Conservation (phyloP, 2,797 vertebrate species). For the Eleutherodactylus coqui region DNA sequence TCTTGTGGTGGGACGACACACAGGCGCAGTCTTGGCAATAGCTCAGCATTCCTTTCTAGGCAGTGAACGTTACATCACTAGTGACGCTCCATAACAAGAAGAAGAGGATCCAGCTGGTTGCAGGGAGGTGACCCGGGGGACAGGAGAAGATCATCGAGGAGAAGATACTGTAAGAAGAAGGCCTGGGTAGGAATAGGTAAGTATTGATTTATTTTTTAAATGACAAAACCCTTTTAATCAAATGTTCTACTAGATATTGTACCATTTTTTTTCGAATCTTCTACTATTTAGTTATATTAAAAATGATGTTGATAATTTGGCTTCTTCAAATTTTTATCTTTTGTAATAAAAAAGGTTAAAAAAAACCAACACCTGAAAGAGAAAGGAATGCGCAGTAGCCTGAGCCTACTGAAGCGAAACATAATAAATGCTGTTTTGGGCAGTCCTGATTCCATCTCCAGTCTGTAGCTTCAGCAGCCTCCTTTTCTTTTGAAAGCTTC, state of each 20-base stretch:
- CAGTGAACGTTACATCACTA: too few species aligned
- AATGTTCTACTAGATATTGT: neutral
- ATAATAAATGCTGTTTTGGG: constrained; percentile 26
- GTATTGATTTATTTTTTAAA: too few species aligned
- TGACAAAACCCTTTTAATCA: too few species aligned
- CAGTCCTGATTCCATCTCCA: neutral
- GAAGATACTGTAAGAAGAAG: too few species aligned
- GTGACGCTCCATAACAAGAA: too few species aligned
- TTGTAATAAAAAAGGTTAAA: constrained; percentile 36
- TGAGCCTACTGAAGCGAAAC: constrained; percentile 31
- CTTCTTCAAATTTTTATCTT: constrained; percentile 51
- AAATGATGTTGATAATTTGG: constrained; percentile 49
- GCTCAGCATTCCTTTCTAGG: too few species aligned
- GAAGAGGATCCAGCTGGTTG: too few species aligned
- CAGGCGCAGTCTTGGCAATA: too few species aligned
- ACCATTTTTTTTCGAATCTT: neutral
- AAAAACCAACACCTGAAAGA: constrained; percentile 4
- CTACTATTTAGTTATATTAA: constrained; percentile 41
- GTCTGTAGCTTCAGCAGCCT: constrained; percentile 12
- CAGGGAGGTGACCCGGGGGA: too few species aligned
- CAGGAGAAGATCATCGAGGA: too few species aligned
- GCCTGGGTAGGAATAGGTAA: too few species aligned
- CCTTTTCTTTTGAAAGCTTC: constrained; percentile 13
- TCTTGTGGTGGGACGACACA: too few species aligned
- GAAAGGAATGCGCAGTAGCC: constrained; percentile 49